Percentiles rank a stretch among this genome's conserved stretches.
phyloP scores from a whole-genome alignment of 1,140 invertebrate species.

The Amphibalanus amphitrite region DNA sequence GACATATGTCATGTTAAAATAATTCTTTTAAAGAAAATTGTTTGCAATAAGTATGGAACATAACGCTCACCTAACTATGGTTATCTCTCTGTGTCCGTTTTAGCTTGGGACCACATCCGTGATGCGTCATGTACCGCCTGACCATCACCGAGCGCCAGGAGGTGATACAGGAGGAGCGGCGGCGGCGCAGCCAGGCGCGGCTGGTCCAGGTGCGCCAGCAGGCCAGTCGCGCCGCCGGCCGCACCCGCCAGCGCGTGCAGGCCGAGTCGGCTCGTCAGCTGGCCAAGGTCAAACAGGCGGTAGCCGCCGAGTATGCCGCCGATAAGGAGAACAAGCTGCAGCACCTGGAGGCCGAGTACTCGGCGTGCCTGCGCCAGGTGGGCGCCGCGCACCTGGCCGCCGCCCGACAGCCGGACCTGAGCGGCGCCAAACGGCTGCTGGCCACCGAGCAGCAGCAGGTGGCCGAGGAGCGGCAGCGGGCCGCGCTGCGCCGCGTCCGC shows the following conservation, averaged over 20 bases:
- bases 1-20: too few species aligned
- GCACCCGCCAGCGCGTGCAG: not conserved
- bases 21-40: too few species aligned
- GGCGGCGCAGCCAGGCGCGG: not conserved
- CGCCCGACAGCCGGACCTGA: not conserved
- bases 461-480: not conserved
- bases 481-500: not conserved
- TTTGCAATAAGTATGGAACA: too few species aligned
- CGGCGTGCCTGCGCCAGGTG: not conserved
- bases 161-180: not conserved
- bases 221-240: not conserved
- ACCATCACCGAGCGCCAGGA: constrained; percentile 1
- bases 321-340: constrained; percentile 2
- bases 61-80: too few species aligned
- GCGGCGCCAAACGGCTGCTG: not conserved
- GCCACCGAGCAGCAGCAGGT: not conserved
- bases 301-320: not conserved
- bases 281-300: not conserved
- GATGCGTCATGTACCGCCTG: not conserved
- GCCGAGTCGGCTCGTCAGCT: not conserved
- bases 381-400: not conserved
- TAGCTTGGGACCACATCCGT: not conserved
- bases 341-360: not conserved
- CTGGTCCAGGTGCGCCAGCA: constrained; percentile 1
- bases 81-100: too few species aligned